These are phyloP conservation scores for Gulo gulo DNA, from an alignment of 2,113 vertebrate species.

Conservation along the genomic window DNA sequence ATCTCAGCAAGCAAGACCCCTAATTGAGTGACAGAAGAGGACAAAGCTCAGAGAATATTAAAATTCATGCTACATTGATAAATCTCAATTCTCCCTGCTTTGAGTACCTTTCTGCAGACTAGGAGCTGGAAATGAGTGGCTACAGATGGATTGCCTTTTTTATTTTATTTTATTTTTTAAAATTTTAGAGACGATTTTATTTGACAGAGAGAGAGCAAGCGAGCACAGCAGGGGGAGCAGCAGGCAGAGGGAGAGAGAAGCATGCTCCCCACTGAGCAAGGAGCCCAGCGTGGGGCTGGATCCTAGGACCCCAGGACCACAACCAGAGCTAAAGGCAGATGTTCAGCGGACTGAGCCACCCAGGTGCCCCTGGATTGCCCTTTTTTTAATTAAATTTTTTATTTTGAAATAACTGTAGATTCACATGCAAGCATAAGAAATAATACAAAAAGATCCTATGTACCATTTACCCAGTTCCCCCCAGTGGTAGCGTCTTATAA, in stretches of 20 bases:
- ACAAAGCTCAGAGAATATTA: slow-evolving; percentile 17
- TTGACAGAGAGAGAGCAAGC: background rate
- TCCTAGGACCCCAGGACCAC: background rate
- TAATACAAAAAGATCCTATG: background rate
- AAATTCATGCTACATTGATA: slow-evolving; percentile 12
- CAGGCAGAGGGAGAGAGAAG: background rate
- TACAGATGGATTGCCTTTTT: background rate
- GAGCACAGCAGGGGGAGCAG: background rate
- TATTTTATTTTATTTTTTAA: background rate
- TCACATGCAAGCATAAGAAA: background rate
- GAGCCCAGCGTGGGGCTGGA: background rate
- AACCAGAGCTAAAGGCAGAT: background rate
- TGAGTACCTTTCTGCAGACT: background rate
- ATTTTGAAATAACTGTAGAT: background rate
- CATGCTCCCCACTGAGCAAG: background rate
- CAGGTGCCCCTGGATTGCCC: background rate
- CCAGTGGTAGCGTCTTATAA: background rate
- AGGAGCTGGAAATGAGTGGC: background rate
- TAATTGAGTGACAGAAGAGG: background rate
- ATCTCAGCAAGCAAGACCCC: background rate
- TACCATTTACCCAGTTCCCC: background rate
- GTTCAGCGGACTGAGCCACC: background rate
- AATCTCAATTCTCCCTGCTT: background rate
- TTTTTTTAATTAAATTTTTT: background rate
- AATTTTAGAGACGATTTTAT: background rate